phyloP scores from a whole-genome alignment of 1,140 invertebrate species.

The Lordiphosa collinella region DNA sequence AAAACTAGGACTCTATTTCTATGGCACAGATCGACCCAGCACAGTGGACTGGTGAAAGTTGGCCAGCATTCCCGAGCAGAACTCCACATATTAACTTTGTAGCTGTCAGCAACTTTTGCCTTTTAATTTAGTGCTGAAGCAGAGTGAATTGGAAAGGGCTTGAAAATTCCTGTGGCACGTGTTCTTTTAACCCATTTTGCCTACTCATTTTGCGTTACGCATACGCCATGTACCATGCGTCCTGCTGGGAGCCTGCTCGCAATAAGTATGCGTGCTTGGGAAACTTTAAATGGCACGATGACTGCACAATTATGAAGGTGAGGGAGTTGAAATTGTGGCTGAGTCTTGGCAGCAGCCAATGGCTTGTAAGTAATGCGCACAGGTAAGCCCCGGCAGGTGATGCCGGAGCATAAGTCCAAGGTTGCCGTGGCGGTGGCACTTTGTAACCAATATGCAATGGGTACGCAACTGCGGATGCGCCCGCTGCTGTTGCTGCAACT shows the following conservation, averaged over 20 bases:
- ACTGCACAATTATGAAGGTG: constrained; percentile 60
- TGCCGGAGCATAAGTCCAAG: constrained; percentile 23
- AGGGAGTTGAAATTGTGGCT: constrained; percentile 29
- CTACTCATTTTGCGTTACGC: constrained; percentile 59
- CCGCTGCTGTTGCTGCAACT: constrained; percentile 43
- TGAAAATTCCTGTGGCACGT: constrained; percentile 36
- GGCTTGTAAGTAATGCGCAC: constrained; percentile 66
- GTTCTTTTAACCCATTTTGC: constrained; percentile 50
- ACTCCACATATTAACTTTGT: constrained; percentile 30
- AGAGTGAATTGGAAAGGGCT: constrained; percentile 11
- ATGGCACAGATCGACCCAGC: no score
- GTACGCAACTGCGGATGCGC: constrained; percentile 16
- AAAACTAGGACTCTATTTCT: no score
- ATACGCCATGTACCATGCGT: constrained; percentile 38
- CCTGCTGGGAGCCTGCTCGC: background rate
- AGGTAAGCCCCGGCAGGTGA: constrained; percentile 20
- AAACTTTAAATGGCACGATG: constrained; percentile 64
- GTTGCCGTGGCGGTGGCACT: constrained; percentile 24
- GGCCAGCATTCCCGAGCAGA: background rate
- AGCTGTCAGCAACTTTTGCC: constrained; percentile 34
- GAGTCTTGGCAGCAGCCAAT: constrained; percentile 56
- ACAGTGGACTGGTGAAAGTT: no score
- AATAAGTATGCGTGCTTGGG: constrained; percentile 45
- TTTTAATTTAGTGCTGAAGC: constrained; percentile 17
- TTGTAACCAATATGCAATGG: constrained; percentile 28